Conservation (phyloP, 2,797 vertebrate genomes). For the Hippoglossus hippoglossus region DNA sequence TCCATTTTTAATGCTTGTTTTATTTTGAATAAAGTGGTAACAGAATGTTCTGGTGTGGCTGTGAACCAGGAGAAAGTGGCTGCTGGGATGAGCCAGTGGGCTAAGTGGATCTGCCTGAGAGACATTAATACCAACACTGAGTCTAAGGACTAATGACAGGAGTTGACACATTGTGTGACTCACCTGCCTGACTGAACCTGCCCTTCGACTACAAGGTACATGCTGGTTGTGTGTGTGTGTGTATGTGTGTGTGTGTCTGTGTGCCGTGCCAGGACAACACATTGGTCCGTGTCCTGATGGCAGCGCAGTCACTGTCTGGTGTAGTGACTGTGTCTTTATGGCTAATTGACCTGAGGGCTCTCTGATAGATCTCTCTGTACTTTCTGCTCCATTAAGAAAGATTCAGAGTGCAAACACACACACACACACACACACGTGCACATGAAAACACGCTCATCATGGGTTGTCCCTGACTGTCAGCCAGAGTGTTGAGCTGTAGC, state of each 20-base stretch:
- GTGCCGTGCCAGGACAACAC: background rate
- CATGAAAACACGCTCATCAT: background rate
- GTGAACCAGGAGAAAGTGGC: slow-evolving; percentile 32
- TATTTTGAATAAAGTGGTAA: background rate
- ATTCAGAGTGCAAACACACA: background rate
- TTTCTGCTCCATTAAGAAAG: slow-evolving; percentile 31
- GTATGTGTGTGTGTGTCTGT: slow-evolving; percentile 12
- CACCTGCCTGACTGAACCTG: slow-evolving; percentile 5
- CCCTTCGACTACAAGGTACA: background rate
- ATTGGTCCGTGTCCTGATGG: slow-evolving; percentile 8
- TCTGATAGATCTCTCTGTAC: slow-evolving; percentile 14
- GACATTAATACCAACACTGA: slow-evolving; percentile 32
- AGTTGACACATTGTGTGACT: slow-evolving; percentile 29
- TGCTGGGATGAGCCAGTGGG: slow-evolving; percentile 5
- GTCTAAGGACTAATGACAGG: slow-evolving; percentile 28
- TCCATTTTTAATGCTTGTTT: background rate
- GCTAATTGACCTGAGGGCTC: slow-evolving; percentile 26
- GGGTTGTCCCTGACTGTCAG: too few species aligned
- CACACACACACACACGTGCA: background rate
- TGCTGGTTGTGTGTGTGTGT: slow-evolving; percentile 8
- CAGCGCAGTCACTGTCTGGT: slow-evolving; percentile 2
- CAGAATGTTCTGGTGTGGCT: background rate
- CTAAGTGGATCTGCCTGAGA: slow-evolving; percentile 55
- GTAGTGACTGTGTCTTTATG: slow-evolving; percentile 7
- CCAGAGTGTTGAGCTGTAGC: background rate